Base-by-base conservation (phyloP, 2,888 invertebrate species). In the Aphrophora alni region DNA sequence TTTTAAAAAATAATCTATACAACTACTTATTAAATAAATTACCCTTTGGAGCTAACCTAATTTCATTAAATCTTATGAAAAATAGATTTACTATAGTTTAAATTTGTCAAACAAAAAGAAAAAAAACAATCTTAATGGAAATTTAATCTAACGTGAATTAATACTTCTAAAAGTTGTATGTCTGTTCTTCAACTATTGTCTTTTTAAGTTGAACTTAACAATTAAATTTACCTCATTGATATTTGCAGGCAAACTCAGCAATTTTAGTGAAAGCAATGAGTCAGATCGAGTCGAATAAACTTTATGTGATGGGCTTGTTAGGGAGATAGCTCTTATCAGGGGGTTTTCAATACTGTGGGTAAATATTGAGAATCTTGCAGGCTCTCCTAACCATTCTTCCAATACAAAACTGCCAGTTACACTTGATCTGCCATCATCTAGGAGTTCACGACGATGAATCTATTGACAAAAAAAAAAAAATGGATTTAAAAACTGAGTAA, bases 331-430 rank as follows among this genome's bases (percentile, higher is more conserved):
- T 82, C 89, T 88, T 81, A 91, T 90, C 17, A 91, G 85, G 0
- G 91, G 91, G 14, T 88, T 88, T 81, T 90, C 89, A 0, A 87
- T 88, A 84, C 90, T 90, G 85, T 91, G 90, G 0, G 90, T 90
- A 85, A 90, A 91, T 26, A 91, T 87, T 68, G 88, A 89, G 84
- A 91, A 90, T 75, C 89, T 88, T 0, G 90, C 90, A 0, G 90
- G 90, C 84, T 89, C 88, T 0, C 89, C 89, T 85, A 92, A 88
- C 74, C 88, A 88, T 0, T 89, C 88, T 81, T 91, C 91, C 80
- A 92, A 85, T 82, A 90, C 89, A 85, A 92, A 91, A 82, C 89
- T 90, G 0, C 91, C 91, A 14, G 89, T 90, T 1, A 91, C 88
- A 0, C 89, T 88, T 5, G 88, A 87, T 21, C 89, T 87, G 0